These are phyloP conservation scores for Tholera decimalis DNA, from an alignment of 2,888 invertebrate genomes.

Conservation along the genomic window DNA sequence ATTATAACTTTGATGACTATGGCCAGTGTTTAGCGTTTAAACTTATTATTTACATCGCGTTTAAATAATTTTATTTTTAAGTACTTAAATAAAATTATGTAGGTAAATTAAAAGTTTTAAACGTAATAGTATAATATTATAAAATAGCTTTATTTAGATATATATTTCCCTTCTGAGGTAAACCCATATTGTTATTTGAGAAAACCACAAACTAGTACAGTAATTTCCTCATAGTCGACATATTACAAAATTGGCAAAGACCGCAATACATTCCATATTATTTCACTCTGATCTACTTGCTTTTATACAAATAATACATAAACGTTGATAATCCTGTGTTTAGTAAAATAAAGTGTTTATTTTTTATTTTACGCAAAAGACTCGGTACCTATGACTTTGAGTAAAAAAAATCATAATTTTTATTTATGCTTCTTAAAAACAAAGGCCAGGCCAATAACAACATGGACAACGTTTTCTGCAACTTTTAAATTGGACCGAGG, in stretches of 20 bases:
- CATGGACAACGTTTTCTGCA: neutral
- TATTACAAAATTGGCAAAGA: conserved; percentile 38
- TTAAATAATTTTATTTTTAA: neutral
- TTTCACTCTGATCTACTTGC: conserved; percentile 7
- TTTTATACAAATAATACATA: neutral
- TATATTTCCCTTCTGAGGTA: conserved; percentile 6
- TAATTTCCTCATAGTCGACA: conserved; percentile 54
- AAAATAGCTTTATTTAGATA: conserved; percentile 7
- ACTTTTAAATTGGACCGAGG: conserved; percentile 26
- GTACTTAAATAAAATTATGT: neutral
- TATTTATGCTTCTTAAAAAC: neutral
- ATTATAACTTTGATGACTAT: neutral
- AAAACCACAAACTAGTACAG: conserved; percentile 52
- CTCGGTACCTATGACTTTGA: neutral
- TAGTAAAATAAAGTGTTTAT: neutral
- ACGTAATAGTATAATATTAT: neutral
- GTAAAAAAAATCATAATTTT: neutral
- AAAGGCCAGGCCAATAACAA: neutral
- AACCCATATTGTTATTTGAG: conserved; percentile 59
- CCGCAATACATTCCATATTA: conserved; percentile 35
- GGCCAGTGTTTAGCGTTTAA: too few species aligned
- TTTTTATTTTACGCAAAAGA: neutral
- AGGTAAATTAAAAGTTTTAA: neutral
- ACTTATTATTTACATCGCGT: neutral
- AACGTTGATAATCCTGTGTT: too few species aligned